phyloP scores from a whole-genome alignment of 2,888 invertebrate genomes.

The Chymomyza fuscimana region DNA sequence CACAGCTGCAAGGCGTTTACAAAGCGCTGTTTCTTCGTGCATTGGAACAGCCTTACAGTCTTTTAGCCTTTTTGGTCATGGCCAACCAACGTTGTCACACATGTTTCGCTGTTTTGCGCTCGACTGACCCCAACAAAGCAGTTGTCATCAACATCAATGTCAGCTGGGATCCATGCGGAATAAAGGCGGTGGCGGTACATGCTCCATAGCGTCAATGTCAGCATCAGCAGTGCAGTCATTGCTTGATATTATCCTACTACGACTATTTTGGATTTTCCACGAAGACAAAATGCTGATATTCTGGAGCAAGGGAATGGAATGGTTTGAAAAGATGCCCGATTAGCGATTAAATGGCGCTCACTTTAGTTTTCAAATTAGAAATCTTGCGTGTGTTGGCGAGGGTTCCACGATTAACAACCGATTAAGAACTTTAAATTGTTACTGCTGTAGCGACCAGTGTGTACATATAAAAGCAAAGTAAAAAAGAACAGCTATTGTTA shows the following conservation, averaged over 20 bases:
- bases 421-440: no score
- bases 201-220: constrained; percentile 22
- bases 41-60: constrained; percentile 15
- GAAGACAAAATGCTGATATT: background rate
- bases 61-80: constrained; percentile 19
- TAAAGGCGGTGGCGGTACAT: constrained; percentile 36
- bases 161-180: constrained; percentile 25
- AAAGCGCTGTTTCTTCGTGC: constrained; percentile 43
- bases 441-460: no score
- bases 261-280: background rate
- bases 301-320: no score
- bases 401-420: no score
- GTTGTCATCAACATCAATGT: constrained; percentile 17
- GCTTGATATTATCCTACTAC: constrained; percentile 60
- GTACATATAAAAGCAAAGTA: no score
- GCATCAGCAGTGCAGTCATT: constrained; percentile 54
- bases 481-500: no score
- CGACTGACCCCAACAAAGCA: constrained; percentile 32
- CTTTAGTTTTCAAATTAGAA: no score
- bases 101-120: constrained; percentile 51
- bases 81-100: constrained; percentile 44
- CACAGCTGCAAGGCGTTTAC: constrained; percentile 20
- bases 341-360: no score
- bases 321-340: no score
- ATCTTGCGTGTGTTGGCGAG: no score